Evolutionary conservation across 1,140 invertebrate species (phyloP).

Genomic region (Homarus americanus): DNA sequence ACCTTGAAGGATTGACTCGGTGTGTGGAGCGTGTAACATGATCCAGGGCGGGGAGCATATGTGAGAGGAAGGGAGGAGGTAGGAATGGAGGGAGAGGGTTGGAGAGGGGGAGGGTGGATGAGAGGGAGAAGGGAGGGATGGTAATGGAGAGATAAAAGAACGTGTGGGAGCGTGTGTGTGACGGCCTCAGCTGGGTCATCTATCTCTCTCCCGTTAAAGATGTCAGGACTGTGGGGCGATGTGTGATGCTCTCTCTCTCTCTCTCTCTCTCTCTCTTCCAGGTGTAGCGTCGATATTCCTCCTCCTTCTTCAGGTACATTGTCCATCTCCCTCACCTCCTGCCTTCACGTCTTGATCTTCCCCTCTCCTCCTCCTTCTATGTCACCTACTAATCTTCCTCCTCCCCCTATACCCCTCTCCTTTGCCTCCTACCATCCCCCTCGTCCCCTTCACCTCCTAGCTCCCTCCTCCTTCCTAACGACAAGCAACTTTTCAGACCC

Average conservation of each 20-base stretch:
- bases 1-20: background rate
- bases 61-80: background rate
- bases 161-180: background rate
- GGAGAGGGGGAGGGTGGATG: background rate
- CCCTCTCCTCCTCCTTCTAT: too few species aligned
- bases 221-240: too few species aligned
- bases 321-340: too few species aligned
- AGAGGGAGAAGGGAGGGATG: conserved; percentile 8
- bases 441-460: too few species aligned
- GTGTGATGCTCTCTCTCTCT: conserved; percentile 33
- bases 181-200: background rate
- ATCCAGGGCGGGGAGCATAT: background rate
- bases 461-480: too few species aligned
- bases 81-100: background rate
- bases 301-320: too few species aligned
- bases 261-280: conserved; percentile 45
- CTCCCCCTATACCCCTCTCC: too few species aligned
- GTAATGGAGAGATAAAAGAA: conserved; percentile 6
- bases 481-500: too few species aligned
- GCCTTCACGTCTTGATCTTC: too few species aligned
- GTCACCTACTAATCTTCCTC: too few species aligned
- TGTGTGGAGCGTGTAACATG: background rate
- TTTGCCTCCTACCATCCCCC: too few species aligned
- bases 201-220: background rate
- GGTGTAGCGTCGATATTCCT: too few species aligned